Percentiles rank a stretch among this genome's conserved stretches.
Evolutionary conservation across 2,888 invertebrate genomes (phyloP).

Genomic region (Trichogramma evanescens): DNA sequence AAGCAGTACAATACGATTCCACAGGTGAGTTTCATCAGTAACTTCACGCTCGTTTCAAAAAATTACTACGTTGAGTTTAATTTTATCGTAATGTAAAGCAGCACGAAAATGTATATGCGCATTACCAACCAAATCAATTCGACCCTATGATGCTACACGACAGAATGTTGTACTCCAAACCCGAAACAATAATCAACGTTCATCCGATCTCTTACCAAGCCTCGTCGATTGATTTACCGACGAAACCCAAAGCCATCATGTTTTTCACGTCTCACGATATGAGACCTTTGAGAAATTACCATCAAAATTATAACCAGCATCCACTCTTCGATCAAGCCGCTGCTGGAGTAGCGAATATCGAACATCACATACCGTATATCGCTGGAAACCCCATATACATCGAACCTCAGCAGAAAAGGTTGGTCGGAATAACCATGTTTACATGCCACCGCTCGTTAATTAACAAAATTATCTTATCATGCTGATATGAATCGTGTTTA

Average conservation of each 20-base stretch:
- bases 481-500: no score
- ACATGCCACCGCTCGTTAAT: not conserved
- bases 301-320: constrained; percentile 33
- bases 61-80: not conserved
- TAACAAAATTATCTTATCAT: not conserved
- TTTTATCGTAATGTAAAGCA: not conserved
- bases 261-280: constrained; percentile 24
- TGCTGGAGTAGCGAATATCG: not conserved
- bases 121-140: not conserved
- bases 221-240: not conserved
- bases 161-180: constrained; percentile 15
- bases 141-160: not conserved
- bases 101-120: not conserved
- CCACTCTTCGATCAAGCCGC: not conserved
- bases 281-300: constrained; percentile 31
- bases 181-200: constrained; percentile 24
- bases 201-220: constrained; percentile 16
- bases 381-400: not conserved
- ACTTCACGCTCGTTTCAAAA: not conserved
- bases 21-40: not conserved
- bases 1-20: no score
- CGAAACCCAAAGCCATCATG: constrained; percentile 21
- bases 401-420: constrained; percentile 8
- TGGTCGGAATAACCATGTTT: no score
- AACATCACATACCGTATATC: no score